A percentile compares a stretch with the other conserved stretches of the same genome.
Evolutionary conservation across 2,888 invertebrate species (phyloP).

Genomic region (Tetranychus piercei): DNA sequence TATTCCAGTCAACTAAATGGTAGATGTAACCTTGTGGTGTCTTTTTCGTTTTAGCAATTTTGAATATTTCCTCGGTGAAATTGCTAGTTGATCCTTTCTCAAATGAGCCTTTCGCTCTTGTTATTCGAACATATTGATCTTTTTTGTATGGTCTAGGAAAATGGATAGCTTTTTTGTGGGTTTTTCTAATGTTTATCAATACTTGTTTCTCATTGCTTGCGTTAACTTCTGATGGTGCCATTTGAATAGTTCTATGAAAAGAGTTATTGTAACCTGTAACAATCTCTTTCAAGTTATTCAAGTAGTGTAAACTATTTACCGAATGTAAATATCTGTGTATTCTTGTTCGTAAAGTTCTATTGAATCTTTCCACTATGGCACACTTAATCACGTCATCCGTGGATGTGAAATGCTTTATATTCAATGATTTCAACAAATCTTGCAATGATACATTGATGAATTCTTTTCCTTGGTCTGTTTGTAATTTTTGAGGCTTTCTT

Average conservation of each 20-base stretch:
- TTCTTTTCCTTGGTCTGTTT: constrained; percentile 26
- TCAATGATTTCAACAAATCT: background rate
- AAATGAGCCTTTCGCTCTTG: background rate
- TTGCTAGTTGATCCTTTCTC: background rate
- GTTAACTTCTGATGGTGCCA: background rate
- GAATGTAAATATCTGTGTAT: constrained; percentile 28
- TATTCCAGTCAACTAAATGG: background rate
- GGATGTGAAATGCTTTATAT: constrained; percentile 23
- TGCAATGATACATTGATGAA: constrained; percentile 18
- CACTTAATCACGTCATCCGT: constrained; percentile 29
- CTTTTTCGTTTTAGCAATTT: background rate
- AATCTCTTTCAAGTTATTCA: background rate
- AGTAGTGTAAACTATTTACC: constrained; percentile 21
- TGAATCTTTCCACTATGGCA: constrained; percentile 29
- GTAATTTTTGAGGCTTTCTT: background rate
- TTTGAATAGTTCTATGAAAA: background rate
- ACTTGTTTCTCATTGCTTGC: background rate
- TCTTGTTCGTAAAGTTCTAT: constrained; percentile 27
- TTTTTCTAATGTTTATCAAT: background rate
- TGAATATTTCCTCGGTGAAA: background rate
- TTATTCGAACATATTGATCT: background rate
- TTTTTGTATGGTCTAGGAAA: background rate
- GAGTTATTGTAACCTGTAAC: background rate
- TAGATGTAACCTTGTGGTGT: background rate
- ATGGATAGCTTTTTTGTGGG: background rate